phyloP scores from a whole-genome alignment of 2,888 invertebrate species.

The Lamproptera curius region DNA sequence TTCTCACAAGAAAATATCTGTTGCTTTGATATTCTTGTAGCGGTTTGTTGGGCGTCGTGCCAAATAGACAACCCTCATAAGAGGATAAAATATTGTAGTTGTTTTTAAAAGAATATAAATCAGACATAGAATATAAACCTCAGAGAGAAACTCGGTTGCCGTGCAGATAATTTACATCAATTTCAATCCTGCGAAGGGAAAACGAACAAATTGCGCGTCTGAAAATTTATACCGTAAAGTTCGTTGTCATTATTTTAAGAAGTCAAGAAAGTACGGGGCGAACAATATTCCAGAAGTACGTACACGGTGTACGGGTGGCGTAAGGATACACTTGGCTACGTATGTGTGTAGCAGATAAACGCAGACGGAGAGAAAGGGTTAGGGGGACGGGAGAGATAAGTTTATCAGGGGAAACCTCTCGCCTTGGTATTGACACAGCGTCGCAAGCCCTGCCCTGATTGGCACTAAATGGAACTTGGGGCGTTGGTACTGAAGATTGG shows the following conservation, averaged over 20 bases:
- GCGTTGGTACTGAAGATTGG: constrained; percentile 53
- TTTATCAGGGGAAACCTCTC: constrained; percentile 75
- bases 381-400: constrained; percentile 58
- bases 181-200: not conserved
- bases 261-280: constrained; percentile 10
- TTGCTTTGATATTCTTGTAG: constrained; percentile 57
- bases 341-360: constrained; percentile 69
- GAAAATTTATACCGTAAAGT: constrained; percentile 3
- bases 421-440: constrained; percentile 75
- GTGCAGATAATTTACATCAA: constrained; percentile 26
- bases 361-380: constrained; percentile 45
- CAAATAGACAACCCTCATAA: constrained; percentile 65
- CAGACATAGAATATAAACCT: constrained; percentile 27
- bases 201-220: constrained; percentile 2
- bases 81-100: constrained; percentile 52
- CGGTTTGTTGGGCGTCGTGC: constrained; percentile 55
- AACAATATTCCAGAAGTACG: constrained; percentile 34
- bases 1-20: constrained; percentile 55
- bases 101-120: constrained; percentile 54
- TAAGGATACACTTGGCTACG: constrained; percentile 29
- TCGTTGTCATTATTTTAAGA: constrained; percentile 9
- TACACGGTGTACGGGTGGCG: constrained; percentile 50
- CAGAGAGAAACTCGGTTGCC: constrained; percentile 7
- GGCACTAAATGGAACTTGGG: constrained; percentile 68
- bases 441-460: constrained; percentile 71